Base-by-base conservation (phyloP, 2,113 vertebrate species). In the Panurus biarmicus region DNA sequence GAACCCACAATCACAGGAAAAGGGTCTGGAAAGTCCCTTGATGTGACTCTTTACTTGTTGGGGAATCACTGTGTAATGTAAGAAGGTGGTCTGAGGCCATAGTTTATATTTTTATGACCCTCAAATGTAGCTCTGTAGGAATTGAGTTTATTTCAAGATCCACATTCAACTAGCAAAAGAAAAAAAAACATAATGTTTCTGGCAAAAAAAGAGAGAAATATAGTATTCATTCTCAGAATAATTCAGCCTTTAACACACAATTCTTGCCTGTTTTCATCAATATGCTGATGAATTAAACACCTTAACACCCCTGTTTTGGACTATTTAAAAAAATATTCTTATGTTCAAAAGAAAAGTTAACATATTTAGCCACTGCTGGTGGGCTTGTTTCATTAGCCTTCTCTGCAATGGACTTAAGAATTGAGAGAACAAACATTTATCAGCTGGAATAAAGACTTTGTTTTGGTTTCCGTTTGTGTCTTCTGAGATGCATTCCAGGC, bases 401-500 rank as follows among this genome's bases (percentile, higher is more conserved):
- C n/a, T 90, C 42, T 96, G 40, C 45, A 81, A 81, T 66, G 42
- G 44, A 83, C 89, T 75, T 92, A 93, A 70, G 94, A 90, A 51
- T 86, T 85, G 50, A 91, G 85, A 95, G 71, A 92, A 93, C 58
- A 72, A 87, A 93, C 71, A 95, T 97, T 96, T 96, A 97, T 97
- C 93, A 96, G 45, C 40, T 80, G 53, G 69, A 96, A 97, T 87
- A 70, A 96, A 89, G 33, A 44, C 28, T 81, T 96, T 95, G 23
- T 96, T 93, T 61, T 17, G 5, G 5, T 56, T 94, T 96, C 85
- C 23, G 2, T 80, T 93, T 86, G 77, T 85, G 83, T 93, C 69
- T 87, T 93, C 74, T 91, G 74, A 96, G 91, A 95, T 81, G 33
- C 88, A 80, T 97, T 97, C 96, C 96, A 92, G 78, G 86, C 56